Percentiles rank a stretch among this genome's conserved stretches.
phyloP scores from a whole-genome alignment of 2,888 invertebrate species.

The Torymus texanus region DNA sequence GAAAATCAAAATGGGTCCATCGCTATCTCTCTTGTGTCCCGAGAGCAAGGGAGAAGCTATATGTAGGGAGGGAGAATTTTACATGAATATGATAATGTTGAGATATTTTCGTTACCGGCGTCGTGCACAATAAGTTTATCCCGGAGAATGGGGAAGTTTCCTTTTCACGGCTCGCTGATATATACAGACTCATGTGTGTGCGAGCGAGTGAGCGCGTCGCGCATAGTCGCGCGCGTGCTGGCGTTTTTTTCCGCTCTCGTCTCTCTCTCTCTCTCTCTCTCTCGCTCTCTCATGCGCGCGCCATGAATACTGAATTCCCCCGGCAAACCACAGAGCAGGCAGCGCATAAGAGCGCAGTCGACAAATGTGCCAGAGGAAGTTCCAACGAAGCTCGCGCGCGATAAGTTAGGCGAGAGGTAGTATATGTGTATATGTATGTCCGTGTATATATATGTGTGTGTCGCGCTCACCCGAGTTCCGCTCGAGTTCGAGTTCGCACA shows the following conservation, averaged over 20 bases:
- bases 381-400: slow-evolving; percentile 44
- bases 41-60: not conserved
- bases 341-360: slow-evolving; percentile 44
- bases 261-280: slow-evolving; percentile 4
- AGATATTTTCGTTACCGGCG: slow-evolving; percentile 34
- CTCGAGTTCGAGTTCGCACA: slow-evolving; percentile 33
- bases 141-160: slow-evolving; percentile 9
- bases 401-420: slow-evolving; percentile 51
- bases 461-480: slow-evolving; percentile 42
- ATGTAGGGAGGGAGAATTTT: not conserved
- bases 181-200: too few relatives aligned
- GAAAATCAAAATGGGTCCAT: too few relatives aligned
- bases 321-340: slow-evolving; percentile 10
- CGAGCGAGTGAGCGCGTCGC: not conserved
- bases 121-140: slow-evolving; percentile 37
- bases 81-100: slow-evolving; percentile 41
- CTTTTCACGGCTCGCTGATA: slow-evolving; percentile 5
- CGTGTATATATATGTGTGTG: not conserved
- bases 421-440: not conserved
- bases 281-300: slow-evolving; percentile 3
- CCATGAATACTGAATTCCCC: slow-evolving; percentile 38
- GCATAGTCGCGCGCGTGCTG: not conserved
- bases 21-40: too few relatives aligned
- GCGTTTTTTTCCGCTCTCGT: not conserved
- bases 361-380: slow-evolving; percentile 46